These are phyloP conservation scores for Phrixothrix hirtus DNA, from an alignment of 2,888 invertebrate species.

Conservation along the genomic window DNA sequence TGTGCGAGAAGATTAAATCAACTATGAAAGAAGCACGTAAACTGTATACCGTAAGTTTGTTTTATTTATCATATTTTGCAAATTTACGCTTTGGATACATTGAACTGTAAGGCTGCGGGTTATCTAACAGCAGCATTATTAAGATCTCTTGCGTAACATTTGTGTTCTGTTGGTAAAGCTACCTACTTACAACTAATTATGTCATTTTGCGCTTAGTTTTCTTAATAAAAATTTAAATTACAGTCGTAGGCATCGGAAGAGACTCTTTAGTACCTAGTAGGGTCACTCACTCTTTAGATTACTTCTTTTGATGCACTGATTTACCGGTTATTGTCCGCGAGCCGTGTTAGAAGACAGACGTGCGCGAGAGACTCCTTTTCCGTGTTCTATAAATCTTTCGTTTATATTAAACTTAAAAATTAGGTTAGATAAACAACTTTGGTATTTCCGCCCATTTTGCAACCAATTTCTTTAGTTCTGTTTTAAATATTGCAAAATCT, in stretches of 20 bases:
- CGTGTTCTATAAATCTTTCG: background rate
- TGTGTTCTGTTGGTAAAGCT: too few relatives aligned
- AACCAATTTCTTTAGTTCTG: too few relatives aligned
- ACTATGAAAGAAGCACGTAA: conserved; percentile 21
- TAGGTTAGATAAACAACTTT: background rate
- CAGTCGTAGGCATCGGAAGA: conserved; percentile 9
- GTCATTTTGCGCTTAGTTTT: conserved; percentile 17
- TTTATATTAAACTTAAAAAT: background rate
- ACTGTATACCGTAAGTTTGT: conserved; percentile 13
- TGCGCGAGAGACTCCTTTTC: conserved; percentile 5
- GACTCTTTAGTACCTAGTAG: conserved; percentile 9
- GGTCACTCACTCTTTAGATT: conserved; percentile 28
- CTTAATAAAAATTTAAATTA: conserved; percentile 24
- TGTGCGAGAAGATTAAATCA: too few relatives aligned
- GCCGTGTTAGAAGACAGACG: conserved; percentile 17
- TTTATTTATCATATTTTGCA: too few relatives aligned
- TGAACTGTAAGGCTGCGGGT: too few relatives aligned
- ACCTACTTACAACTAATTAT: conserved; percentile 16
- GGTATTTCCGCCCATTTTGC: background rate
- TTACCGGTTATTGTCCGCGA: conserved; percentile 29
- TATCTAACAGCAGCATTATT: too few relatives aligned
- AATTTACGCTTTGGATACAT: too few relatives aligned
- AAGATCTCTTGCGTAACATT: too few relatives aligned
- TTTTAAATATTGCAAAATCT: conserved; percentile 11
- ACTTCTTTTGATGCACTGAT: conserved; percentile 26